Evolutionary conservation across 2,113 vertebrate genomes (phyloP).

Genomic region (Trachemys scripta): DNA sequence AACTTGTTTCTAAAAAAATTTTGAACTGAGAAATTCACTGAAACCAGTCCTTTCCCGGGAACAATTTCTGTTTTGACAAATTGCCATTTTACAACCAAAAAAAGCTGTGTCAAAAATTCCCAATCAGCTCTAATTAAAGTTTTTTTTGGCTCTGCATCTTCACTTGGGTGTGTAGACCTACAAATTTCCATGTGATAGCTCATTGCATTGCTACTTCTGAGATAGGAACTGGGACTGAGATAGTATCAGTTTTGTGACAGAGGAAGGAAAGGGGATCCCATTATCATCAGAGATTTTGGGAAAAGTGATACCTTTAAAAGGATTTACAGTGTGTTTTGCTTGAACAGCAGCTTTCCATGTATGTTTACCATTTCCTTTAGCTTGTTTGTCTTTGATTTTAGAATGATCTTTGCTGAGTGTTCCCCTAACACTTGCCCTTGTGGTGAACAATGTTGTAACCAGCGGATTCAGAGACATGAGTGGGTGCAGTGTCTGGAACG

Average conservation of each 20-base stretch:
- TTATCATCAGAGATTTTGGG: neutral
- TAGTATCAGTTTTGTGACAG: neutral
- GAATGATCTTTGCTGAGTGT: constrained; percentile 99
- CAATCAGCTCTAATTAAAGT: neutral
- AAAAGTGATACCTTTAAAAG: neutral
- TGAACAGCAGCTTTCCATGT: rapidly evolving
- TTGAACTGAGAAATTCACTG: neutral
- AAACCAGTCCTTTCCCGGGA: neutral
- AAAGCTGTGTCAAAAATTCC: neutral
- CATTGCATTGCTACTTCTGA: neutral
- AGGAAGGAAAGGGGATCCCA: neutral
- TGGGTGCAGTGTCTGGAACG: constrained; percentile 98
- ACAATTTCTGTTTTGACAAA: neutral
- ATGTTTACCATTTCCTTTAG: neutral
- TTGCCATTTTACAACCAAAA: neutral
- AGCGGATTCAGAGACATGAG: constrained; percentile 96
- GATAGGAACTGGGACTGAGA: neutral
- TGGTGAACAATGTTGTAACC: constrained; percentile 93
- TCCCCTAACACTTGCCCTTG: constrained; percentile 95
- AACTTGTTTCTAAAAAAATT: neutral
- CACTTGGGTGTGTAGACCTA: neutral
- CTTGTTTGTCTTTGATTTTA: constrained; percentile 43
- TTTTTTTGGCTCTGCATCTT: neutral
- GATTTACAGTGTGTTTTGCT: neutral
- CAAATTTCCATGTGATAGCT: neutral